Percentiles rank a stretch among this genome's conserved stretches.
Conservation (phyloP, 2,113 vertebrate species). For the Ptilonorhynchus violaceus region DNA sequence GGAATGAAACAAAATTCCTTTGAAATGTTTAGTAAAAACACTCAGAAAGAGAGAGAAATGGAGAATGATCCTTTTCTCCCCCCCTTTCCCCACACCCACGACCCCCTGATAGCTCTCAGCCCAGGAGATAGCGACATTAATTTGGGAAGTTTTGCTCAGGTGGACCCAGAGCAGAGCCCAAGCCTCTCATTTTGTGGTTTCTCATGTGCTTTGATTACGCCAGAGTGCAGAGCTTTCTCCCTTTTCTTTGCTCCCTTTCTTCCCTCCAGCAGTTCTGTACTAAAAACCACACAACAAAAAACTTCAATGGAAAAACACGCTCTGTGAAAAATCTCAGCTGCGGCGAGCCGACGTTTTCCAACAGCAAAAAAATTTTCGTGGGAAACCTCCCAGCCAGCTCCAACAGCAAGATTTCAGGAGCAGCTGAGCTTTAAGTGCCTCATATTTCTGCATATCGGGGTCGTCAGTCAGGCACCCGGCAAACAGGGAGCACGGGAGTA, state of each 20-base stretch:
- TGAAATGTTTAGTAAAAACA: not conserved
- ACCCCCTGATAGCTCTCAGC: rapidly evolving
- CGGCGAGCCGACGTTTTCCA: not conserved
- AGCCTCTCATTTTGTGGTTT: not conserved
- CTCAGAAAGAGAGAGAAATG: not conserved
- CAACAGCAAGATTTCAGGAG: not conserved
- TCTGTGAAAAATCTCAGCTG: not conserved
- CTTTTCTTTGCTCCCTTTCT: not conserved
- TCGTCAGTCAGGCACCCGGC: not conserved
- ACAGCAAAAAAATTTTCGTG: not conserved
- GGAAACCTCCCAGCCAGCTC: not conserved
- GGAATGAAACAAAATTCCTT: not conserved
- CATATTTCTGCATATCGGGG: conserved; percentile 44
- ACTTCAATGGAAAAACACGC: not conserved
- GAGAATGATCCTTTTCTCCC: not conserved
- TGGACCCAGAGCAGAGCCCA: not conserved
- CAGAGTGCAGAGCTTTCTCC: not conserved
- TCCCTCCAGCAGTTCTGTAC: not conserved
- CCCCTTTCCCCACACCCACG: not conserved
- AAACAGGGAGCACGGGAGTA: not conserved
- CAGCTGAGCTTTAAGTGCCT: conserved; percentile 2
- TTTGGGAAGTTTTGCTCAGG: not conserved
- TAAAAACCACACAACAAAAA: not conserved
- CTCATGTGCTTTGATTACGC: not conserved
- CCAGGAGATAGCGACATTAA: not conserved